These are phyloP conservation scores for Alouatta palliata DNA, from an alignment of 2,113 vertebrate genomes.

Conservation along the genomic window DNA sequence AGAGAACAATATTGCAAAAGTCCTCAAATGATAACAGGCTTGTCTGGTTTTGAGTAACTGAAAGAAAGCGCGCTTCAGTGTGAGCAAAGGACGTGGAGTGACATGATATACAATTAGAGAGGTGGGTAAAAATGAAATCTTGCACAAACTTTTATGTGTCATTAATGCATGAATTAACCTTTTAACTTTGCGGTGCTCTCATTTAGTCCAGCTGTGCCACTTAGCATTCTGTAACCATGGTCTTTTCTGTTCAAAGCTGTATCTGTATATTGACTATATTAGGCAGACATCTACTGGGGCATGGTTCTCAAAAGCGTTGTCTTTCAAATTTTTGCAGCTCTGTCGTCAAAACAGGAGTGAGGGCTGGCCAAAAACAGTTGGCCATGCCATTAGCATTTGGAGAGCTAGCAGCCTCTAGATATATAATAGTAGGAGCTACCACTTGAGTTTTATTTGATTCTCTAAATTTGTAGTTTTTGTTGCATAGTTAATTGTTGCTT, in stretches of 20 bases:
- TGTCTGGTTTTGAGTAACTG: background rate
- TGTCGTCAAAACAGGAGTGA: background rate
- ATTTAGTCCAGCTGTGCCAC: background rate
- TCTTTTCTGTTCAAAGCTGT: background rate
- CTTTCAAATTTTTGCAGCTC: background rate
- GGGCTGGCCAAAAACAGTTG: background rate
- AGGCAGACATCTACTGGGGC: background rate
- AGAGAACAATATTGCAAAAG: background rate
- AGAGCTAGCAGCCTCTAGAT: background rate
- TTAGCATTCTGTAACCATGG: background rate
- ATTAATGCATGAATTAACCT: background rate
- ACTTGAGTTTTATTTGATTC: slow-evolving; percentile 22
- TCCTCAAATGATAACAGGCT: background rate
- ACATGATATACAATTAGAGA: background rate
- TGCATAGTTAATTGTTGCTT: slow-evolving; percentile 19
- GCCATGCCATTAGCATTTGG: background rate
- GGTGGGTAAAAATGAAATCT: background rate
- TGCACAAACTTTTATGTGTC: background rate
- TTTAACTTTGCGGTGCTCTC: background rate
- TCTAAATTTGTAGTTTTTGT: slow-evolving; percentile 39
- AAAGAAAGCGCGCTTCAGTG: background rate
- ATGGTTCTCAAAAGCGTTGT: slow-evolving; percentile 3
- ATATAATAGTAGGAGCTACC: background rate
- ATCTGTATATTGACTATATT: background rate
- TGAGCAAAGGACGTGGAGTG: background rate